Percentiles rank a stretch among this genome's conserved stretches.
These are phyloP conservation scores for Pachliopta kotzebuea DNA, from an alignment of 2,888 invertebrate species.

Conservation along the genomic window DNA sequence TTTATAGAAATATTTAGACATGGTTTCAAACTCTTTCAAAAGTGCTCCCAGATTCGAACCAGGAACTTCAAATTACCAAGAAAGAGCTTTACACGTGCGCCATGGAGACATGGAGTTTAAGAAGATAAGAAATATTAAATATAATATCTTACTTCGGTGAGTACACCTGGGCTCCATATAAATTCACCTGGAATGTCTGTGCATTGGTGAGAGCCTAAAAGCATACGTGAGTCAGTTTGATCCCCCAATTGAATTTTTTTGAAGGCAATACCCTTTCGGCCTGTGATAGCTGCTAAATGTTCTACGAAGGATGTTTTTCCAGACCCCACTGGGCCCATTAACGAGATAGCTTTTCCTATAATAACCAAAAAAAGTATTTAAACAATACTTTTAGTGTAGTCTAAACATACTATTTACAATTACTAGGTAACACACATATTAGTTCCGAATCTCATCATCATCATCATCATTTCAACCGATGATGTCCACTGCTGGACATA, in stretches of 20 bases:
- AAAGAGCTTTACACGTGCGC: too few relatives aligned
- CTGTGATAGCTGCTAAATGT: conserved; percentile 90
- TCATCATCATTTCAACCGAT: too few relatives aligned
- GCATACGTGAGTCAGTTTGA: conserved; percentile 97
- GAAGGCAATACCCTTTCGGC: conserved; percentile 75
- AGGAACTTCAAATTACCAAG: too few relatives aligned
- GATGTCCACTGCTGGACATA: too few relatives aligned
- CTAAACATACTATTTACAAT: too few relatives aligned
- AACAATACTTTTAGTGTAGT: not conserved
- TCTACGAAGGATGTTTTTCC: conserved; percentile 96
- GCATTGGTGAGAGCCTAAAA: conserved; percentile 95
- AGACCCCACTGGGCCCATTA: conserved; percentile 95
- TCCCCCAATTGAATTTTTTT: conserved; percentile 97
- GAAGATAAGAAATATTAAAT: not conserved
- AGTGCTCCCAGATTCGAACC: too few relatives aligned
- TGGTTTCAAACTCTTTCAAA: too few relatives aligned
- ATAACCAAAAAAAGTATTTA: not conserved
- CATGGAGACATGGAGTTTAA: not conserved
- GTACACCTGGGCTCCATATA: conserved; percentile 96
- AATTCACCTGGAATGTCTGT: conserved; percentile 99
- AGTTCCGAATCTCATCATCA: too few relatives aligned
- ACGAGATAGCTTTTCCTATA: conserved; percentile 83
- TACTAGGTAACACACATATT: too few relatives aligned
- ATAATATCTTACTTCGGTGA: conserved; percentile 84
- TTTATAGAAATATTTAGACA: too few relatives aligned